Percentiles rank a stretch among this genome's conserved stretches.
Evolutionary conservation across 2,113 vertebrate species (phyloP).

Genomic region (Actenoides lindsayi): DNA sequence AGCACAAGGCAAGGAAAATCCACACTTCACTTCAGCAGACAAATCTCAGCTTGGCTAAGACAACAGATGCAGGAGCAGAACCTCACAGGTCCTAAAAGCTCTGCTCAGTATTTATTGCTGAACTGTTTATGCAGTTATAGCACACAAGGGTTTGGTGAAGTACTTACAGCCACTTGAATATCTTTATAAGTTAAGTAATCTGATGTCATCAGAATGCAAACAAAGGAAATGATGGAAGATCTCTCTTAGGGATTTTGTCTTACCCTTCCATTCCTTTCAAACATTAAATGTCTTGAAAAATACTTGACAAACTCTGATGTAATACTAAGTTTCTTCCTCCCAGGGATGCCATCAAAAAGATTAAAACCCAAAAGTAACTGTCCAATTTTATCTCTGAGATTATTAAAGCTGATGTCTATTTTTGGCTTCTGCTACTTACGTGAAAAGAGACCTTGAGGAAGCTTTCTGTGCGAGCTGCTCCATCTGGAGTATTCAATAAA

Average conservation of each 20-base stretch:
- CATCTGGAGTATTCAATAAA: slow-evolving; percentile 19
- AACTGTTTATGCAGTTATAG: neutral
- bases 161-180: slow-evolving; percentile 19
- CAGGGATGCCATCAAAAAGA: slow-evolving; percentile 1
- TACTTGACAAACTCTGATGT: neutral
- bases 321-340: neutral
- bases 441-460: slow-evolving; percentile 8
- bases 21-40: neutral
- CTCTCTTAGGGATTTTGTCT: neutral
- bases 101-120: neutral
- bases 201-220: slow-evolving; percentile 44
- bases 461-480: neutral
- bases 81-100: neutral
- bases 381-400: neutral
- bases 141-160: neutral
- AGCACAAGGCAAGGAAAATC: neutral
- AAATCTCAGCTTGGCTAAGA: neutral
- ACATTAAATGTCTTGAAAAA: slow-evolving; percentile 24
- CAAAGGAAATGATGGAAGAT: neutral
- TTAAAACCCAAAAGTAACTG: slow-evolving; percentile 18
- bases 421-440: neutral
- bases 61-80: neutral
- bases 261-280: neutral
- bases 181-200: slow-evolving; percentile 36
- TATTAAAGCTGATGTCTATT: slow-evolving; percentile 22